Evolutionary conservation across 1,140 invertebrate genomes (phyloP).

Genomic region (Procambarus virginalis): DNA sequence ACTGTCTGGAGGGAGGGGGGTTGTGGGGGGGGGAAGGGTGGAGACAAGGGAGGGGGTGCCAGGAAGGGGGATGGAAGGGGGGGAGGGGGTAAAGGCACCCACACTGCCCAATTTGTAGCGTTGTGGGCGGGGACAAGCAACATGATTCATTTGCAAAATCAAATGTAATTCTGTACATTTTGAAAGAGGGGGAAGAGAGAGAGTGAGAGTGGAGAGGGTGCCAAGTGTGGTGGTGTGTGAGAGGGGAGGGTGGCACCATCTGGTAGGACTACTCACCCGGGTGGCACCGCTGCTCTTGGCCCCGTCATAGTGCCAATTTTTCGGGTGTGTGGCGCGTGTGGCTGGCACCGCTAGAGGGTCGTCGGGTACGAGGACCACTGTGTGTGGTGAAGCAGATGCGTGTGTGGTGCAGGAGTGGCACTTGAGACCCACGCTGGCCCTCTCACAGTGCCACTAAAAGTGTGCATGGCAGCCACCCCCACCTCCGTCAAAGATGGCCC

Average conservation of each 20-base stretch:
- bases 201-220: too few relatives aligned
- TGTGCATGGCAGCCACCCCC: constrained; percentile 21
- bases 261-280: constrained; percentile 48
- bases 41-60: too few relatives aligned
- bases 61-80: too few relatives aligned
- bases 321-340: constrained; percentile 14
- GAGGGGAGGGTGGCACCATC: constrained; percentile 33
- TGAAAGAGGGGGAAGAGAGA: too few relatives aligned
- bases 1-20: too few relatives aligned
- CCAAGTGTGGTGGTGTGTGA: background rate
- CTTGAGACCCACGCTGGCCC: constrained; percentile 52
- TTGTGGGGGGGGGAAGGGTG: too few relatives aligned
- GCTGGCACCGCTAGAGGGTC: background rate
- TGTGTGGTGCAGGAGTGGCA: constrained; percentile 49
- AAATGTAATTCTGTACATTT: too few relatives aligned
- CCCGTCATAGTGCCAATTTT: constrained; percentile 20
- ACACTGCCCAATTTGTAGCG: too few relatives aligned
- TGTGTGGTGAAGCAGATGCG: constrained; percentile 10
- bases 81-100: too few relatives aligned
- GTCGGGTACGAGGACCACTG: constrained; percentile 8
- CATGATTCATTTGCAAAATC: too few relatives aligned
- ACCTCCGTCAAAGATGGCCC: constrained; percentile 62
- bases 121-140: too few relatives aligned
- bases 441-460: constrained; percentile 18
- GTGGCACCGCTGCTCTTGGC: constrained; percentile 20